Evolutionary conservation across 2,888 invertebrate genomes (phyloP), one percentile per base, ranked within the genome.

Genomic region (Callyntrura sp.): DNA sequence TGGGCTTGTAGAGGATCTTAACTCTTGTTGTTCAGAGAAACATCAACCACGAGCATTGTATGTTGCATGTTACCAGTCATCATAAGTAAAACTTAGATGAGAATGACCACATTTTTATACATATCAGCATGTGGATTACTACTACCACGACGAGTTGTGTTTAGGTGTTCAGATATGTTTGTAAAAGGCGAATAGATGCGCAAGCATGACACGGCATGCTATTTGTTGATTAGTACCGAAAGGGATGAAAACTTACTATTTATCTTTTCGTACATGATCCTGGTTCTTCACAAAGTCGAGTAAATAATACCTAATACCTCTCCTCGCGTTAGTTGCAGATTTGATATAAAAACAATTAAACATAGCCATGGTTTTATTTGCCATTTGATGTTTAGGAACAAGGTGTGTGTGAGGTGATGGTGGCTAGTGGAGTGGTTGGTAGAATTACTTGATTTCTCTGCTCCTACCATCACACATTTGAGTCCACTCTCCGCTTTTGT

Each of bases 261-360:
- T 2, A 65, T 12, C 12, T 9, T 65, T 65, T 65, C 65, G n/a
- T 65, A 35, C 1, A 28, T 57, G 17, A 0, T 23, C 11, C 28
- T 28, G 28, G 17, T 14, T 23, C 20, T n/a, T 20, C 20, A 62
- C 60, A 62, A 17, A 62, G 23, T 20, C 60, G 23, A 62, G 60
- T 5, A 3, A 6, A 17, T 6, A 62, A 35, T 35, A 35, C 35
- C 35, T 35, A n/a, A n/a, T n/a, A n/a, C n/a, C 35, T 35, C 35
- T 4, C 35, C 35, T 35, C 35, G 2, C 35, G 35, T 35, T 35
- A 6, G 35, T 35, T 35, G 62, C 14, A n/a, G 35, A 43, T 17
- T 35, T 70, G n/a, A 70, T 70, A 70, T 43, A 70, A 45, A 70
- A 70, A 35, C 70, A 70, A 70, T 70, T 70, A 70, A 70, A 70